phyloP scores from a whole-genome alignment of 37 sponge, comb jelly and placozoan species.

The Mnemiopsis leidyi region DNA sequence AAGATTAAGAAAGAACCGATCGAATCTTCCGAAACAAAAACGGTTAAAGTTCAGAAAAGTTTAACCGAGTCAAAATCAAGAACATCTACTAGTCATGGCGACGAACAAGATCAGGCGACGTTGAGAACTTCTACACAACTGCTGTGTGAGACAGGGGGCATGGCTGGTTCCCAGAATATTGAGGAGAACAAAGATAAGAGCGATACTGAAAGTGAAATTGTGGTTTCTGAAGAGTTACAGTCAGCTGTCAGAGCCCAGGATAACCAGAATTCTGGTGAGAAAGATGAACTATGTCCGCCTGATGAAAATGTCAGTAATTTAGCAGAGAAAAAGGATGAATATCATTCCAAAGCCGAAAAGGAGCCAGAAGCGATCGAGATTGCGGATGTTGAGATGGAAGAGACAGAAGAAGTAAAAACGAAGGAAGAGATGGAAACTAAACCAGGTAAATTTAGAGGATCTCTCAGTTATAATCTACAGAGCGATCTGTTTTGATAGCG shows the following conservation, averaged over 20 bases:
- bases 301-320: not conserved
- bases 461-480: no score
- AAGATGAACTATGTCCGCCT: no score
- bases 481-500: not conserved
- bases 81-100: not conserved
- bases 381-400: not conserved
- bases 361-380: no score
- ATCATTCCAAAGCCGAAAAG: not conserved
- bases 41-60: no score
- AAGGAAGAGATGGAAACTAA: not conserved
- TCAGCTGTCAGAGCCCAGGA: not conserved
- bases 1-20: not conserved
- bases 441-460: not conserved
- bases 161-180: not conserved
- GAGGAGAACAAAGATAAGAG: not conserved
- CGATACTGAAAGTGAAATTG: not conserved
- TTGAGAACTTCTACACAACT: not conserved
- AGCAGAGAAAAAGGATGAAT: not conserved
- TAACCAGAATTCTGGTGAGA: not conserved
- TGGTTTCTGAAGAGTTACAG: not conserved
- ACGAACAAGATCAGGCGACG: not conserved
- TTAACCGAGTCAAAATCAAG: no score
- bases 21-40: not conserved
- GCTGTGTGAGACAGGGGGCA: not conserved
- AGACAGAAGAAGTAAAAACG: not conserved